Percentiles rank a stretch among this genome's conserved stretches.
Conservation (phyloP, 2,888 invertebrate genomes). For the Netelia inedita region DNA sequence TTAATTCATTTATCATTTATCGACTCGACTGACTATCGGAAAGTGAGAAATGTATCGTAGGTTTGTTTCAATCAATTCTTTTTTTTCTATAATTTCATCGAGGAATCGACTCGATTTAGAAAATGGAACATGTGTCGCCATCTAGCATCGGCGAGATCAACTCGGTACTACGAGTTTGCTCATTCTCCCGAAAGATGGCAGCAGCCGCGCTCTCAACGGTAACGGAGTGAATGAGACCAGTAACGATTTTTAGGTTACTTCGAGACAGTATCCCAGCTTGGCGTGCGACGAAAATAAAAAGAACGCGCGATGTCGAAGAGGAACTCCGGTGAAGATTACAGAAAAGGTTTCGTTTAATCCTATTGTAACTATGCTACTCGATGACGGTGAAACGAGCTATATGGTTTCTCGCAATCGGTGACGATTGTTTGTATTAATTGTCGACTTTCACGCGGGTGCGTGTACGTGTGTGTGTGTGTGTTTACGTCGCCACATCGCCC, state of each 20-base stretch:
- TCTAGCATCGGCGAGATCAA: conserved; percentile 23
- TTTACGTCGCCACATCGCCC: conserved; percentile 14
- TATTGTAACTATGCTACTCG: conserved; percentile 70
- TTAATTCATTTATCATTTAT: no score
- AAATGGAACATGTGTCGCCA: conserved; percentile 39
- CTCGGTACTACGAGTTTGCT: conserved; percentile 24
- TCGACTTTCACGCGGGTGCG: conserved; percentile 22
- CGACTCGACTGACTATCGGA: no score
- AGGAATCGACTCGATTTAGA: neutral
- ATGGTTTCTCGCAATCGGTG: conserved; percentile 47
- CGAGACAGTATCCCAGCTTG: conserved; percentile 66
- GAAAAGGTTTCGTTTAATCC: conserved; percentile 83
- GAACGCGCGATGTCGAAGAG: conserved; percentile 78
- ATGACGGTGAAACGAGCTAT: conserved; percentile 66
- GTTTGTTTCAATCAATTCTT: neutral
- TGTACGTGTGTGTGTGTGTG: conserved; percentile 28
- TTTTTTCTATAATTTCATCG: neutral
- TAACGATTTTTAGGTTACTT: conserved; percentile 75
- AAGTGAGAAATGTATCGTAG: neutral
- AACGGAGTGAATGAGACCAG: conserved; percentile 17
- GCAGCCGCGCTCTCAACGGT: neutral
- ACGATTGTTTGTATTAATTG: conserved; percentile 33
- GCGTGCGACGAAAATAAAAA: conserved; percentile 63
- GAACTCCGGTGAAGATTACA: conserved; percentile 79
- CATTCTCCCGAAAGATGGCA: conserved; percentile 19